phyloP scores from a whole-genome alignment of 2,888 invertebrate genomes.

The Nomada fabriciana region DNA sequence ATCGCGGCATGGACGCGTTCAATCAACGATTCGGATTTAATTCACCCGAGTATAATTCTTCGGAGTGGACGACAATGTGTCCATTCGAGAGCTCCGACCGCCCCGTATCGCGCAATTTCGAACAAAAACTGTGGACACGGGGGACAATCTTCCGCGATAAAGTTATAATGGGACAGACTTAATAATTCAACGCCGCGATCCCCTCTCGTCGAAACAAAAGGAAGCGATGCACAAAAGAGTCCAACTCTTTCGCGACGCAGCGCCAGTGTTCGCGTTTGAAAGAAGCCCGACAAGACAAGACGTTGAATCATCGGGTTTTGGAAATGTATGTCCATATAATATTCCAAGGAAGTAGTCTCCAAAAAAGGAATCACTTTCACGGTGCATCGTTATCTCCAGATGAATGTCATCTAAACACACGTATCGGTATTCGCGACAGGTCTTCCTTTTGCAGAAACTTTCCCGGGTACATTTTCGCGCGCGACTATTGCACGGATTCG shows the following conservation, averaged over 20 bases:
- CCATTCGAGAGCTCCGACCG: not conserved
- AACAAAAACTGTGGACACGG: not conserved
- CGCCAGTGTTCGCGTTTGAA: too few species aligned
- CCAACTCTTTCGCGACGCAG: not conserved
- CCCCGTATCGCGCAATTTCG: too few species aligned
- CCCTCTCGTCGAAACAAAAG: not conserved
- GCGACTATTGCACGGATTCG: conserved; percentile 16
- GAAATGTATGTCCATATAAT: too few species aligned
- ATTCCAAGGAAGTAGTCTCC: not conserved
- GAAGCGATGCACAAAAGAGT: conserved; percentile 16
- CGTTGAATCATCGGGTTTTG: not conserved
- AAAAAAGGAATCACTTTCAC: not conserved
- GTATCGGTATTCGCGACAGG: too few species aligned
- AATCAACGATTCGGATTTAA: not conserved
- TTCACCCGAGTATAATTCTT: conserved; percentile 9
- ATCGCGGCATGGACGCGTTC: not conserved
- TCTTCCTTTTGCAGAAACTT: too few species aligned
- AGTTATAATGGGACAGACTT: conserved; percentile 5
- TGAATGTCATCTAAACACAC: not conserved
- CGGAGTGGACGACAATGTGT: not conserved
- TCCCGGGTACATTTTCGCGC: conserved; percentile 1
- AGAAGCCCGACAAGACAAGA: not conserved
- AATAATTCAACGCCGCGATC: conserved; percentile 22
- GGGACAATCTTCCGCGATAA: conserved; percentile 11
- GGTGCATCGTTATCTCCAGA: not conserved